Evolutionary conservation across 2,797 vertebrate genomes (phyloP), one percentile per base, ranked within the genome.

Genomic region (Gorsachius magnificus): DNA sequence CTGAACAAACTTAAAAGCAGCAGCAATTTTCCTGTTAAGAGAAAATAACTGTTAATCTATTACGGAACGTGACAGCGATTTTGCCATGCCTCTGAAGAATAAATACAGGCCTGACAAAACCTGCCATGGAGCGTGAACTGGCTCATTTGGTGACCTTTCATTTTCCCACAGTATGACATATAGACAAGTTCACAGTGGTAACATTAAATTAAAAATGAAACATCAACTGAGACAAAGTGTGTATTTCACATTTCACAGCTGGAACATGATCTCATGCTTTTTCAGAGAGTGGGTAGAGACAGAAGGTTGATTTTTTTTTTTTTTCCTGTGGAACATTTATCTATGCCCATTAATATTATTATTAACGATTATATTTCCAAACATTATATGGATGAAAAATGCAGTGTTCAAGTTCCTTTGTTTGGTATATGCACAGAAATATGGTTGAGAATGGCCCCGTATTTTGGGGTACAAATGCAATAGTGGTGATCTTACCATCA

Each of bases 1-100:
- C 97, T 99, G 99, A 94, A 99, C 99, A 98, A 99, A 99, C 97
- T 99, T 99, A 98, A 99, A 98, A 20, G 99, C 99, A 96, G 99
- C 99, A 95, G 99, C 99, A 98, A 99, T 98, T 98, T 99, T 99
- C 98, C 99, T 99, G 98, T 98, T 85, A 90, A 92, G 68, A 96
- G 93, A 97, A 95, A 82, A 50, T n/a, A 93, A 65, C 10, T 33
- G 81, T 94, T 96, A 86, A 87, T 53, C 31, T 53, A 61, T 71
- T 54, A 70, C 4, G 5, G 57, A 48, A 71, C 0, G 2, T 63
- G 72, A 69, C 92, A 53, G 3, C 16, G 22, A 69, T 65, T 77
- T 85, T 60, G 46, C 58, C 51, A 48, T 16, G n/a, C 20, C 51
- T 25, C 63, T 83, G 64, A 82, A 68, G 60, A 89, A 80, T 43